phyloP scores from a whole-genome alignment of 2,888 invertebrate species.

The Criorhina ranunculi region DNA sequence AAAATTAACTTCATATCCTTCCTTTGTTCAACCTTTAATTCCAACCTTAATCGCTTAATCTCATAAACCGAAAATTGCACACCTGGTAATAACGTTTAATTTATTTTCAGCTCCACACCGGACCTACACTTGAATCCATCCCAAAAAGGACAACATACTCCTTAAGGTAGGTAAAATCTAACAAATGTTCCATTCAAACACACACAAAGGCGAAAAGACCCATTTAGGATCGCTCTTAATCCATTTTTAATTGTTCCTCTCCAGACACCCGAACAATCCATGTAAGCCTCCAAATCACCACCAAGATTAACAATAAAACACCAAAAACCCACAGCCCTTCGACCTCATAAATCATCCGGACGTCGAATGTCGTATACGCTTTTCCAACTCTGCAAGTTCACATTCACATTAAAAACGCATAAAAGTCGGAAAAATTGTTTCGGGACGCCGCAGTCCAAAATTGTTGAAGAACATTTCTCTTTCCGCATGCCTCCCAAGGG shows the following conservation, averaged over 20 bases:
- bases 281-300: slow-evolving; percentile 53
- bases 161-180: slow-evolving; percentile 61
- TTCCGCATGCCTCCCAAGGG: slow-evolving; percentile 11
- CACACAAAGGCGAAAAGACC: slow-evolving; percentile 32
- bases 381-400: slow-evolving; percentile 17
- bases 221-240: slow-evolving; percentile 59
- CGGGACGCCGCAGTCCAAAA: slow-evolving; percentile 35
- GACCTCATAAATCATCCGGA: slow-evolving; percentile 48
- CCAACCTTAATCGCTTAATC: slow-evolving; percentile 53
- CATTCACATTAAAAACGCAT: slow-evolving; percentile 20
- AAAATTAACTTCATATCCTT: slow-evolving; percentile 9
- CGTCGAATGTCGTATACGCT: slow-evolving; percentile 17
- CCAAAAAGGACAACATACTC: slow-evolving; percentile 64
- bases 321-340: slow-evolving; percentile 11
- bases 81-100: slow-evolving; percentile 70
- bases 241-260: slow-evolving; percentile 71
- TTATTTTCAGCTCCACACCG: slow-evolving; percentile 63
- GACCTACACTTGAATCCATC: slow-evolving; percentile 56
- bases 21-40: slow-evolving; percentile 12
- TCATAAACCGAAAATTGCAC: slow-evolving; percentile 58
- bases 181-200: slow-evolving; percentile 19
- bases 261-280: slow-evolving; percentile 31
- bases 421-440: background rate
- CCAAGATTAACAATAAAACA: slow-evolving; percentile 64
- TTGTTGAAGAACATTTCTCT: slow-evolving; percentile 9